These are phyloP conservation scores for Thalassophryne amazonica DNA, from an alignment of 2,797 vertebrate species.

Conservation along the genomic window DNA sequence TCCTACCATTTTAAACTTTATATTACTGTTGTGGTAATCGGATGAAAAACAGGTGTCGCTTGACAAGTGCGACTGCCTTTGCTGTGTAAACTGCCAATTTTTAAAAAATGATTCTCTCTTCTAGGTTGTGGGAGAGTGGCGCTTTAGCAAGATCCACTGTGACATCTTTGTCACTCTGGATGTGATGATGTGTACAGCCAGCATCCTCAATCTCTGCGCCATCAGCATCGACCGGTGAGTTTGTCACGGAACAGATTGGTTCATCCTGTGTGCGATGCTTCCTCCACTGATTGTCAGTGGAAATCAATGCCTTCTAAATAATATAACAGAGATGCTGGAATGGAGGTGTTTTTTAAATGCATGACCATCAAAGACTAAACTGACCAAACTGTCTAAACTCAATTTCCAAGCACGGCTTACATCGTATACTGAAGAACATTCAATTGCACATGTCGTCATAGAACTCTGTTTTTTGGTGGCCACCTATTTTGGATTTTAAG, in stretches of 20 bases:
- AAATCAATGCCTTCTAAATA: constrained; percentile 37
- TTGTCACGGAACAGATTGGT: constrained; percentile 19
- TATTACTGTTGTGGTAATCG: constrained; percentile 10
- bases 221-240: constrained; percentile 99
- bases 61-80: constrained; percentile 1
- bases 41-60: neutral
- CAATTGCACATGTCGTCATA: too few species aligned
- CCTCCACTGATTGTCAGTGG: constrained; percentile 35
- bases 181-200: constrained; percentile 99
- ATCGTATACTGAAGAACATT: neutral
- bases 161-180: constrained; percentile 98
- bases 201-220: constrained; percentile 98
- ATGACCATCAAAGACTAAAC: neutral
- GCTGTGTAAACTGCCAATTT: constrained; percentile 36
- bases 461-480: too few species aligned
- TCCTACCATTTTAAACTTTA: too few species aligned
- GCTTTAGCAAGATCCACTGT: constrained; percentile 96
- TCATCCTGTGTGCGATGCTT: constrained; percentile 13
- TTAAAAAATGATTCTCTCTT: constrained; percentile 50
- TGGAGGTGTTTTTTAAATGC: neutral
- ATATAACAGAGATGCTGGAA: constrained; percentile 4
- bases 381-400: constrained; percentile 10
- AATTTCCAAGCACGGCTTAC: constrained; percentile 8
- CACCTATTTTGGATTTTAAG: too few species aligned
- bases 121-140: constrained; percentile 97